phyloP scores from a whole-genome alignment of 1,140 invertebrate genomes.

The Coenobita brevimanus region DNA sequence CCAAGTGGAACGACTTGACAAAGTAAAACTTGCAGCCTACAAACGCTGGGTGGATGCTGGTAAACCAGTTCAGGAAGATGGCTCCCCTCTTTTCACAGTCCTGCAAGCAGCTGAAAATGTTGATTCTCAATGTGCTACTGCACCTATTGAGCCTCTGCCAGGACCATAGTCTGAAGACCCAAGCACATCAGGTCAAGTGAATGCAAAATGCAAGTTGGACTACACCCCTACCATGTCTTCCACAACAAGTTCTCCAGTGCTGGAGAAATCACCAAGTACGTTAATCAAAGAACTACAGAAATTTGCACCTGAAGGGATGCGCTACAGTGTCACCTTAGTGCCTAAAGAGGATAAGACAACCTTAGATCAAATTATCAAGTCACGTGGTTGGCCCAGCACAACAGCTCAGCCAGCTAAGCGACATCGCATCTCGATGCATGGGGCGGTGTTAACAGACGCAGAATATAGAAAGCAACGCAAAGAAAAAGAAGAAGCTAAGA shows the following conservation, averaged over 20 bases:
- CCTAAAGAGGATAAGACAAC: slow-evolving; percentile 16
- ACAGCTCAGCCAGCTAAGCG: slow-evolving; percentile 3
- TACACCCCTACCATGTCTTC: too few species aligned
- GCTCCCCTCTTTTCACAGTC: too few species aligned
- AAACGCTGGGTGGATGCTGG: neutral
- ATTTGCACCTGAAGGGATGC: slow-evolving; percentile 33
- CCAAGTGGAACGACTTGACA: slow-evolving; percentile 1
- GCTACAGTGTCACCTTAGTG: neutral
- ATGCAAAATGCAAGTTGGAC: too few species aligned
- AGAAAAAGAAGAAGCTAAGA: neutral
- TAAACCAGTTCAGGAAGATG: neutral
- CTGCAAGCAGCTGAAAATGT: too few species aligned
- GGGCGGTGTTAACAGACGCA: slow-evolving; percentile 5
- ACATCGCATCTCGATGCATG: slow-evolving; percentile 40
- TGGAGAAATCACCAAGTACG: neutral
- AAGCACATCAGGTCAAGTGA: too few species aligned
- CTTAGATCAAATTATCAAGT: slow-evolving; percentile 23
- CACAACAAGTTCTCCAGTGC: too few species aligned
- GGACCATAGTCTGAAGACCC: too few species aligned
- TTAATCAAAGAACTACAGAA: slow-evolving; percentile 10
- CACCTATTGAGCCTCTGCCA: too few species aligned
- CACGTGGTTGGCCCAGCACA: slow-evolving; percentile 20
- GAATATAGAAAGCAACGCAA: slow-evolving; percentile 9
- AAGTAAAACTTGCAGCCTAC: slow-evolving; percentile 21
- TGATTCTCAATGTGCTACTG: too few species aligned